Percentiles rank a stretch among this genome's conserved stretches.
Evolutionary conservation across 2,888 invertebrate genomes (phyloP).

Genomic region (Latrodectus elegans): DNA sequence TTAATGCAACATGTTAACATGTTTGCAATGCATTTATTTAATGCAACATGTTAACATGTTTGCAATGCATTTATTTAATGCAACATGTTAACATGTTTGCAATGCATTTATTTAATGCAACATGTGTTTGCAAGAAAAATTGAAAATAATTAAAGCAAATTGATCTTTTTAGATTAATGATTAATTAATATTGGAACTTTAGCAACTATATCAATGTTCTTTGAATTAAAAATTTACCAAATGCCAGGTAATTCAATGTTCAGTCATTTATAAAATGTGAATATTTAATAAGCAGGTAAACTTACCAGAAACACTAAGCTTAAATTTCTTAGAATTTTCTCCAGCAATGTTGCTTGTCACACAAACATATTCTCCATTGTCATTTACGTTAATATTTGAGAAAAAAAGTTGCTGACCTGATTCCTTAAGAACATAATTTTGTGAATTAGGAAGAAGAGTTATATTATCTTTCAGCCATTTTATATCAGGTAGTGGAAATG

Average conservation of each 20-base stretch:
- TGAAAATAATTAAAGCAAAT: background rate
- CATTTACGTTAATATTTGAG: conserved; percentile 72
- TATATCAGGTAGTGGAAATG: conserved; percentile 48
- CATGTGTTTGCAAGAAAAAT: no score
- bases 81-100: no score
- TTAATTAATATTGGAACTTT: background rate
- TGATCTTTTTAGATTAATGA: background rate
- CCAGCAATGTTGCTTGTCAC: conserved; percentile 75
- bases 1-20: no score
- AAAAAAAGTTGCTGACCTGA: conserved; percentile 68
- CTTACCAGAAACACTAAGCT: conserved; percentile 73
- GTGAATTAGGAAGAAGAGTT: conserved; percentile 4
- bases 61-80: no score
- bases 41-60: no score
- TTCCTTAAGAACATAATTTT: conserved; percentile 11
- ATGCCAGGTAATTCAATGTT: background rate
- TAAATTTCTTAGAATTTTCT: conserved; percentile 72
- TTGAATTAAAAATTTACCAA: background rate
- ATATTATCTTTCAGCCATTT: conserved; percentile 44
- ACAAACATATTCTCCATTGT: conserved; percentile 75
- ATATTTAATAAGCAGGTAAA: background rate
- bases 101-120: no score
- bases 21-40: no score
- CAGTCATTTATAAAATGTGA: background rate
- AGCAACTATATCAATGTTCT: background rate